Base-by-base conservation (phyloP, 2,888 invertebrate species). In the Chloroclystis v-ata region DNA sequence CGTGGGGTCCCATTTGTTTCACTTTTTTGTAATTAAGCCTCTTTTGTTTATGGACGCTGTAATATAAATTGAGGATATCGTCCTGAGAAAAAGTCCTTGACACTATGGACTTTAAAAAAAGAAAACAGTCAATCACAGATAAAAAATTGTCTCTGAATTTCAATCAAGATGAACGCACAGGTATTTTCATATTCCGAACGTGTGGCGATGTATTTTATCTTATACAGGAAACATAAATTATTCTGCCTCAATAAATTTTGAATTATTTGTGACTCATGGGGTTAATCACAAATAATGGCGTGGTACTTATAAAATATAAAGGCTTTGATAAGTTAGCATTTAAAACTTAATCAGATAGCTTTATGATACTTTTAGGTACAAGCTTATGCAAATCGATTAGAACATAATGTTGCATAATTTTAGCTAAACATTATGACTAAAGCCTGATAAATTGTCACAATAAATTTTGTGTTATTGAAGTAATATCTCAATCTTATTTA, bases 1-100 rank as follows among this genome's bases (percentile, higher is more conserved):
- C 59, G 56, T 52, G 62, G 65, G 61, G 63, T 66, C 63, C 59
- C 59, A 58, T 67, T 67, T 64, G 58, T 67, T 49, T 54, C 57
- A 57, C 57, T 52, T 53, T 69, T 62, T 60, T 61, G 47, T 48
- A 60, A 63, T 61, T 53, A 53, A 51, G 51, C 43, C 50, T 52
- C 49, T 52, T 56, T 54, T 49, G 52, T 55, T 50, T 52, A 50
- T 56, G 43, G 45, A 54, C 40, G 38, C 38, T 41, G 48, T 32
- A 37, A 29, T 33, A 42, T 52, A 51, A 56, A 58, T 56, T 56
- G 53, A 58, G 49, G 42, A 54, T 60, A 59, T 56, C 49, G 48
- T 28, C 13, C 20, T 20, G n/a, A 43, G n/a, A 49, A 46, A 35
- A 50, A 42, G 13, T 45, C 28, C 28, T 32, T 46, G 29, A 43